phyloP scores from a whole-genome alignment of 2,888 invertebrate genomes.

The Drosophila kambysellisi region DNA sequence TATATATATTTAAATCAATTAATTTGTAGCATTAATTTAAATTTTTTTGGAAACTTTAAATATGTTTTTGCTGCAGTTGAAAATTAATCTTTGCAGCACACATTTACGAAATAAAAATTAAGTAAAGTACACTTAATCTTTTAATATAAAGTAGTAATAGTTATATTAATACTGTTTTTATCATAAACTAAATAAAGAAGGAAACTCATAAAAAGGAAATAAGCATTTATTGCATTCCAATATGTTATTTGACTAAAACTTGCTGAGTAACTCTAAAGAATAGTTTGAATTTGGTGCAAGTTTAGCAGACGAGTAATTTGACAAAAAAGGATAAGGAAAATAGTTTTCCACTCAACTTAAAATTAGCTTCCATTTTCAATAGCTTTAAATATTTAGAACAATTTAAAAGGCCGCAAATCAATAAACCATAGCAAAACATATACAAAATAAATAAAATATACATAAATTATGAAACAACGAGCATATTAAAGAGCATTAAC shows the following conservation, averaged over 20 bases:
- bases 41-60: neutral
- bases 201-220: neutral
- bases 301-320: no score
- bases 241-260: neutral
- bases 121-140: neutral
- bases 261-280: neutral
- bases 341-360: no score
- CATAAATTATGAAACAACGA: slow-evolving; percentile 70
- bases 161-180: neutral
- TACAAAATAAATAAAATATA: slow-evolving; percentile 29
- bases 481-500: slow-evolving; percentile 43
- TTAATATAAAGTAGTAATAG: neutral
- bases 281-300: neutral
- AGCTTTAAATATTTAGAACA: slow-evolving; percentile 34
- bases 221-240: no score
- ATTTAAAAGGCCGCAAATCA: slow-evolving; percentile 29
- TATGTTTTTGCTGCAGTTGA: neutral
- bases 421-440: slow-evolving; percentile 17
- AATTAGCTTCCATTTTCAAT: neutral
- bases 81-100: neutral
- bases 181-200: neutral
- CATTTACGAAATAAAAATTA: neutral
- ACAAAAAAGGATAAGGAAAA: no score
- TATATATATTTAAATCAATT: neutral
- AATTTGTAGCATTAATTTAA: neutral